phyloP scores from a whole-genome alignment of 2,888 invertebrate species.

The Eupsilia transversa region DNA sequence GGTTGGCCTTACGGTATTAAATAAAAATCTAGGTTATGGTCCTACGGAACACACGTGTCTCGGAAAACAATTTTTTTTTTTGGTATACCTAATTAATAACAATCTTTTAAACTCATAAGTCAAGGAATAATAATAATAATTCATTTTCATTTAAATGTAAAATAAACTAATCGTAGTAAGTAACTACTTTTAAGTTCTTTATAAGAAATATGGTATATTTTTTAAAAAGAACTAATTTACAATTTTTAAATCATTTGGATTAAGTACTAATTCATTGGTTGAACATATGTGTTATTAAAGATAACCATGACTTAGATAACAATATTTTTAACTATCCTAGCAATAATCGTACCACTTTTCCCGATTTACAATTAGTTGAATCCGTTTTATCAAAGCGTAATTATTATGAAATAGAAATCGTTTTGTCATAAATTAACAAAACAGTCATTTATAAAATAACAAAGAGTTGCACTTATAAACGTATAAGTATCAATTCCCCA shows the following conservation, averaged over 20 bases:
- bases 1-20: too few species aligned
- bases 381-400: background rate
- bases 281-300: background rate
- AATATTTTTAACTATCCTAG: too few species aligned
- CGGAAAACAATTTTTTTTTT: background rate
- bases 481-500: background rate
- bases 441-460: background rate
- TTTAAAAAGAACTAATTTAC: background rate
- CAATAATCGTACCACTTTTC: background rate
- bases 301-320: slow-evolving; percentile 1
- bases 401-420: background rate
- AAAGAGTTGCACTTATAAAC: background rate
- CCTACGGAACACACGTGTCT: background rate
- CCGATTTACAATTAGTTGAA: background rate
- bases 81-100: background rate
- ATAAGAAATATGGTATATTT: background rate
- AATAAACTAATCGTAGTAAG: background rate
- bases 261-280: background rate
- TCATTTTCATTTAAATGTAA: background rate
- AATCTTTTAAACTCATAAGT: background rate
- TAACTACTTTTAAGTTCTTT: slow-evolving; percentile 1
- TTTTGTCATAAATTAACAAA: background rate
- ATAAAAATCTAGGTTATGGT: background rate
- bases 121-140: background rate
- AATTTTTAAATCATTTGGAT: background rate